A percentile compares a stretch with the other conserved stretches of the same genome.
These are phyloP conservation scores for Papilio aristodemus DNA, from an alignment of 1,140 invertebrate genomes.

Conservation along the genomic window DNA sequence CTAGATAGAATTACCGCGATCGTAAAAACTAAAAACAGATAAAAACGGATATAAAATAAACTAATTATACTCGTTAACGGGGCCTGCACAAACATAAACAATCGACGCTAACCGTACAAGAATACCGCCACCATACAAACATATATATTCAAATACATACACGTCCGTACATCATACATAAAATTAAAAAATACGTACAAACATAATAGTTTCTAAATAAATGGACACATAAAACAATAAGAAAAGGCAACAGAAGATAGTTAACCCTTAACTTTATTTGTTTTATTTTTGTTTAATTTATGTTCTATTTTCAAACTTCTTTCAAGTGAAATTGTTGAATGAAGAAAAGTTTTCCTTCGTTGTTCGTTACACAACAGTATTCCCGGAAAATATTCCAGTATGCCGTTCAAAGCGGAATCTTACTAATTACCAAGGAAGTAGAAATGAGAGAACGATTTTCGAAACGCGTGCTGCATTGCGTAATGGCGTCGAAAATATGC, in stretches of 20 bases:
- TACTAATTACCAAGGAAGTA: constrained; percentile 33
- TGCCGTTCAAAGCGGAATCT: constrained; percentile 17
- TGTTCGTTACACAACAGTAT: background rate
- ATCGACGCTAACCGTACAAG: constrained; percentile 10
- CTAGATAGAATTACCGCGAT: constrained; percentile 28
- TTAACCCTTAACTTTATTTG: too few relatives aligned
- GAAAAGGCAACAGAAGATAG: background rate
- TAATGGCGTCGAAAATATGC: constrained; percentile 31
- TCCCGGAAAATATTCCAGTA: background rate
- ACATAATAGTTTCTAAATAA: background rate
- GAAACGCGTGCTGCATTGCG: constrained; percentile 29
- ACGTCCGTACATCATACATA: too few relatives aligned
- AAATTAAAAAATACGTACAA: background rate
- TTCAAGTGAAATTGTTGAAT: too few relatives aligned
- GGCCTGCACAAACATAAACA: constrained; percentile 31
- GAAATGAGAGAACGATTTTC: constrained; percentile 17
- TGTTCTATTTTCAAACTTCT: too few relatives aligned
- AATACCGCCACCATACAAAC: background rate
- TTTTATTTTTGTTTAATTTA: too few relatives aligned
- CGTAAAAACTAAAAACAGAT: constrained; percentile 33
- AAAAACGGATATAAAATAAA: constrained; percentile 32
- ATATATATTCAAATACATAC: background rate
- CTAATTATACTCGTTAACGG: constrained; percentile 31
- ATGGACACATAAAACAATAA: background rate
- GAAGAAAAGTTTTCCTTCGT: too few relatives aligned